These are phyloP conservation scores for Edolisoma coerulescens DNA, from an alignment of 2,113 vertebrate species.

Conservation along the genomic window DNA sequence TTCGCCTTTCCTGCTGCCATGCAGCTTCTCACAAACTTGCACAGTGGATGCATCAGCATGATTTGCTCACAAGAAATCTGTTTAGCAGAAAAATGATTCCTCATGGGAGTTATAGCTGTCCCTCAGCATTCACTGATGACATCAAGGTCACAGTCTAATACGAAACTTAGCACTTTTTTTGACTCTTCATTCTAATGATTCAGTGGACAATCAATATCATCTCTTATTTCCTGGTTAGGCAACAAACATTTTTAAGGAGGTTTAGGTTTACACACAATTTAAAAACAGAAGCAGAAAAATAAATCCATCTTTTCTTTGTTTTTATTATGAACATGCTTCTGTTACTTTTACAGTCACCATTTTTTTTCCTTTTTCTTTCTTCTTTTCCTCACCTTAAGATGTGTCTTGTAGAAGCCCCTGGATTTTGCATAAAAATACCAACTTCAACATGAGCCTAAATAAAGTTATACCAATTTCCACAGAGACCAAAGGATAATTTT, in stretches of 20 bases:
- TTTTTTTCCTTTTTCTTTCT: background rate
- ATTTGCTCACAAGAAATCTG: background rate
- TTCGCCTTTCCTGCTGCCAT: background rate
- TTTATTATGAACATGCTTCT: background rate
- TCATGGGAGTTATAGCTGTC: background rate
- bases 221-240: background rate
- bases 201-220: background rate
- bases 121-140: background rate
- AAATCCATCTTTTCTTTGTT: background rate
- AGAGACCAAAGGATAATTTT: background rate
- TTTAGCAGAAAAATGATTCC: background rate
- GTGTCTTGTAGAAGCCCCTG: background rate
- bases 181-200: background rate
- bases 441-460: background rate
- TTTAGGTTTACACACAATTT: background rate
- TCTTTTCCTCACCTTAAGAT: background rate
- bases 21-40: background rate
- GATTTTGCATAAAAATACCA: background rate
- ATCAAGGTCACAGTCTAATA: slow-evolving; percentile 6
- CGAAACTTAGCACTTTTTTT: slow-evolving; percentile 3
- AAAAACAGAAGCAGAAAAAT: background rate
- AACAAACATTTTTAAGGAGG: background rate
- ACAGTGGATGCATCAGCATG: background rate
- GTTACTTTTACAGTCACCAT: background rate
- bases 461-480: background rate